phyloP scores from a whole-genome alignment of 2,888 invertebrate genomes.

The Hyposoter dolosus region DNA sequence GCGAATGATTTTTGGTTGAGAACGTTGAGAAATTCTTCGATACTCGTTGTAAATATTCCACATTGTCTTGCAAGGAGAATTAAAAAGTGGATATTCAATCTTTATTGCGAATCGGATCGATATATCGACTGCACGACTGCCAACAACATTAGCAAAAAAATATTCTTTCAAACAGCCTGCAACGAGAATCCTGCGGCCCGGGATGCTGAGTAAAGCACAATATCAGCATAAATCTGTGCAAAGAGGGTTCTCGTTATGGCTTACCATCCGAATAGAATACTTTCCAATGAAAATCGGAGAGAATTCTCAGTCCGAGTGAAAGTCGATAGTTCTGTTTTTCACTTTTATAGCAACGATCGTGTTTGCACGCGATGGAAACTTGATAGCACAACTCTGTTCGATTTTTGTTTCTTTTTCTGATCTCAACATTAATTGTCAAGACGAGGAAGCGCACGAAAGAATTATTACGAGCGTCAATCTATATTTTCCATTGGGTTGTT shows the following conservation, averaged over 20 bases:
- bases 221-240: constrained; percentile 68
- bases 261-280: constrained; percentile 61
- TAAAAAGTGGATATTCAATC: constrained; percentile 4
- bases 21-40: not conserved
- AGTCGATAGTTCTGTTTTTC: not conserved
- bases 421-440: not conserved
- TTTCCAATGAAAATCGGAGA: constrained; percentile 70
- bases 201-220: not conserved
- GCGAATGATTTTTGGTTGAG: constrained; percentile 2
- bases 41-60: constrained; percentile 3
- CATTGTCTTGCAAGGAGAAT: not conserved
- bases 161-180: constrained; percentile 2
- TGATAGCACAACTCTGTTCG: not conserved
- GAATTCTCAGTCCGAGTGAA: not conserved
- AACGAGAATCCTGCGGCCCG: not conserved
- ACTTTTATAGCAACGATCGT: not conserved
- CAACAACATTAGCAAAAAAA: not conserved
- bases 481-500: constrained; percentile 2
- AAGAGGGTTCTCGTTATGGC: constrained; percentile 71
- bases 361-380: not conserved
- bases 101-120: not conserved
- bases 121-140: not conserved
- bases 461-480: not conserved
- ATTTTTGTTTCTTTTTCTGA: not conserved
- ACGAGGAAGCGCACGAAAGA: not conserved